Conservation (phyloP, 2,113 vertebrate genomes). For the Halcyon malimbica region DNA sequence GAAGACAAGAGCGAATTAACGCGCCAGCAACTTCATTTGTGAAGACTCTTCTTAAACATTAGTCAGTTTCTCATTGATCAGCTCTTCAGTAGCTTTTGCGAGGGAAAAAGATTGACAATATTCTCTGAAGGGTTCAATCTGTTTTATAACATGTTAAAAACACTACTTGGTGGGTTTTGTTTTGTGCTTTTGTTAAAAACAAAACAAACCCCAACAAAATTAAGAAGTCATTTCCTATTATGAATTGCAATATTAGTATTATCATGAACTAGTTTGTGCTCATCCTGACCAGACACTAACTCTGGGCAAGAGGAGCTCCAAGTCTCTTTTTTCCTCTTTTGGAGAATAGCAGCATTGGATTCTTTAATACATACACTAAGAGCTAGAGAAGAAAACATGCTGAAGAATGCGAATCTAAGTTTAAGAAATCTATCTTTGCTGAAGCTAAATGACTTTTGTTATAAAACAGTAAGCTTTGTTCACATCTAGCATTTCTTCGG, state of each 20-base stretch:
- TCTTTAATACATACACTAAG: not conserved
- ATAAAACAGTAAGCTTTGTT: not conserved
- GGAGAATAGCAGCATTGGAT: not conserved
- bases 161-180: no score
- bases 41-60: accelerated
- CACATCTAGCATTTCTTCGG: not conserved
- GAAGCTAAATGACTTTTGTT: not conserved
- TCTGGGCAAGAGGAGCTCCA: not conserved
- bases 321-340: not conserved
- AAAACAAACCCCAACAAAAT: not conserved
- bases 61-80: not conserved
- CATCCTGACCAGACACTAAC: not conserved
- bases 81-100: not conserved
- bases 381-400: not conserved
- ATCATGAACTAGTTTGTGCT: not conserved
- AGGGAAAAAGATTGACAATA: not conserved
- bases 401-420: not conserved
- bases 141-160: not conserved
- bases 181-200: no score
- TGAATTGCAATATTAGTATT: not conserved
- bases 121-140: not conserved
- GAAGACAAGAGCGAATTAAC: accelerated
- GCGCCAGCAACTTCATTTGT: accelerated
- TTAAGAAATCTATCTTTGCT: not conserved
- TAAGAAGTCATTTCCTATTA: not conserved